phyloP scores from a whole-genome alignment of 2,888 invertebrate genomes.

The Leptopilina myrica region DNA sequence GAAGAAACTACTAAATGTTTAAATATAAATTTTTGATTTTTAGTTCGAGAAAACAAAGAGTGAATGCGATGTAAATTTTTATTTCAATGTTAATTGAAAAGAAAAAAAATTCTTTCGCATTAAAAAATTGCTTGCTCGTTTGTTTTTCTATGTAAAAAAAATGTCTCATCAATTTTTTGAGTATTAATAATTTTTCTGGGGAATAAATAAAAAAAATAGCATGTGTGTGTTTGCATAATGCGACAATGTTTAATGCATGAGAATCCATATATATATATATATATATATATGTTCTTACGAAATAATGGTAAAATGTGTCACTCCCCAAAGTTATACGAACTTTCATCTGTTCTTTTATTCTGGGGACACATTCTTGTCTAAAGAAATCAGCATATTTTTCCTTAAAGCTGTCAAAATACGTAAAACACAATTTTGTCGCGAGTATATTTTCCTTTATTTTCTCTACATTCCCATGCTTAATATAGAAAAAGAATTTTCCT shows the following conservation, averaged over 20 bases:
- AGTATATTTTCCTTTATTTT: neutral
- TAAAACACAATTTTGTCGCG: neutral
- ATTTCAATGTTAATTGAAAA: neutral
- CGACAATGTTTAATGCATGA: conserved; percentile 32
- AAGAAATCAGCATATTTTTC: conserved; percentile 13
- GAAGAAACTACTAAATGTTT: no score
- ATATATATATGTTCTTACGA: neutral
- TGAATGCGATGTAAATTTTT: neutral
- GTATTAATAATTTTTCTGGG: conserved; percentile 17
- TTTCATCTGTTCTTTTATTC: conserved; percentile 26
- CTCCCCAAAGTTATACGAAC: conserved; percentile 7
- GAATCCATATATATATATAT: conserved; percentile 2
- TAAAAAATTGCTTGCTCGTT: neutral
- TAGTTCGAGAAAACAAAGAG: no score
- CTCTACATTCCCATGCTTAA: no score
- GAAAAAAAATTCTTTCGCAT: neutral
- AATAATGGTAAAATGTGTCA: conserved; percentile 31
- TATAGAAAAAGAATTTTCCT: no score
- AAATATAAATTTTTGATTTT: no score
- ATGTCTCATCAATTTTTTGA: neutral
- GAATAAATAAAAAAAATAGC: neutral
- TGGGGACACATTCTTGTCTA: conserved; percentile 1
- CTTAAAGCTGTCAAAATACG: neutral
- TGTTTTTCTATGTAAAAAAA: neutral
- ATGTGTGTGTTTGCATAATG: conserved; percentile 27